A percentile compares a stretch with the other conserved stretches of the same genome.
Evolutionary conservation across 2,797 vertebrate species (phyloP).

Genomic region (Melanotaenia maccullochi): DNA sequence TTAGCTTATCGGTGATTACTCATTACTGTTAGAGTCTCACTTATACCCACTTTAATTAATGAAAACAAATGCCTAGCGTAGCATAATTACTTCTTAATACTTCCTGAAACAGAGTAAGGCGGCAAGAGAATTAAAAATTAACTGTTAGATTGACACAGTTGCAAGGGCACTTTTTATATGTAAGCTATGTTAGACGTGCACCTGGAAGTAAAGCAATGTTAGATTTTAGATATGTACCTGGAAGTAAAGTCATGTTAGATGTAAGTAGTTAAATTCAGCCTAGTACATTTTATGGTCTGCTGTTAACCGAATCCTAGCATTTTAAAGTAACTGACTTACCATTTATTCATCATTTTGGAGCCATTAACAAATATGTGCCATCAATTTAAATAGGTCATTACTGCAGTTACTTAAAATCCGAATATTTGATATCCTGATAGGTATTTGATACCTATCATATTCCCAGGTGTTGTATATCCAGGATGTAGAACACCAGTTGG

Average conservation of each 20-base stretch:
- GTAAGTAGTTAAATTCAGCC: not conserved
- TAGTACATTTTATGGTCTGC: not conserved
- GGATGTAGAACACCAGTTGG: not conserved
- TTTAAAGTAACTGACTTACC: too few relatives aligned
- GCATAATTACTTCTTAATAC: slow-evolving; percentile 3
- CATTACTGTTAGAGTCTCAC: slow-evolving; percentile 23
- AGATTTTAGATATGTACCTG: too few relatives aligned
- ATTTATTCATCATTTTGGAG: too few relatives aligned
- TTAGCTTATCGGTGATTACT: slow-evolving; percentile 57
- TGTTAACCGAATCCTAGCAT: too few relatives aligned
- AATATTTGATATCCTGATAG: too few relatives aligned
- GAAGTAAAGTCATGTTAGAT: too few relatives aligned
- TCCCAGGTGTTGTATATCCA: not conserved
- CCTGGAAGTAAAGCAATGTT: too few relatives aligned
- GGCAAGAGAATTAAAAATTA: slow-evolving; percentile 7
- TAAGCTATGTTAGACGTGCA: slow-evolving; percentile 6
- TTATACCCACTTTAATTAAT: slow-evolving; percentile 47
- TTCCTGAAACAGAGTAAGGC: slow-evolving; percentile 9
- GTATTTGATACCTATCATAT: slow-evolving; percentile 3
- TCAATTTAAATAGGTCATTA: not conserved
- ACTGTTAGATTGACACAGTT: slow-evolving; percentile 10
- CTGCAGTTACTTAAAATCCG: too few relatives aligned
- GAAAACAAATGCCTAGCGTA: slow-evolving; percentile 38
- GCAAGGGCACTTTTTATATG: slow-evolving; percentile 17
- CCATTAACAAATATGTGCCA: not conserved